These are phyloP conservation scores for Rhopalosiphum padi DNA, from an alignment of 1,140 invertebrate genomes.

Conservation along the genomic window DNA sequence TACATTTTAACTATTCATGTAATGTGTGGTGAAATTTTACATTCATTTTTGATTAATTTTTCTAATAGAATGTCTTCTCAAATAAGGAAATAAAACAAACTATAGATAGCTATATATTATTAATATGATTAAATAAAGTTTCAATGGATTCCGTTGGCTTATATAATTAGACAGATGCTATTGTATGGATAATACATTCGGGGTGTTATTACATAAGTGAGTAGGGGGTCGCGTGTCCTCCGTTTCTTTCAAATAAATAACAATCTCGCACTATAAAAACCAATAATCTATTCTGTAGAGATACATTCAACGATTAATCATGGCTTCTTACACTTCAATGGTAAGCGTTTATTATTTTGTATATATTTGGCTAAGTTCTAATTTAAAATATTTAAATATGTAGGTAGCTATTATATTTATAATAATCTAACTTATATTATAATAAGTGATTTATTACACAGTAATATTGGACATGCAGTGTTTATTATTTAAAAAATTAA, in stretches of 20 bases:
- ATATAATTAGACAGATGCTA: neutral
- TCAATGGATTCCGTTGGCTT: neutral
- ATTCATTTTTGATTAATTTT: slow-evolving; percentile 5
- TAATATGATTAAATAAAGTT: neutral
- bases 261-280: slow-evolving; percentile 41
- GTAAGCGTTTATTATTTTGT: slow-evolving; percentile 13
- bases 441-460: neutral
- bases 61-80: neutral
- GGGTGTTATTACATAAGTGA: slow-evolving; percentile 20
- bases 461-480: neutral
- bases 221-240: slow-evolving; percentile 49
- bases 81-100: slow-evolving; percentile 4
- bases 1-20: neutral
- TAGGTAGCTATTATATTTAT: neutral
- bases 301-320: slow-evolving; percentile 40
- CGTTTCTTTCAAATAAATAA: neutral
- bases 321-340: slow-evolving; percentile 6
- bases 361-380: neutral
- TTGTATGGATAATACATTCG: neutral
- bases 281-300: neutral
- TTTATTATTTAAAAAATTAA: neutral
- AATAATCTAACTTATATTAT: too few species aligned
- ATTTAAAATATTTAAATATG: neutral
- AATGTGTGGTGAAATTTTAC: neutral
- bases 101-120: neutral